Base-by-base conservation (phyloP, 2,113 vertebrate genomes). In the Xiphophorus couchianus region DNA sequence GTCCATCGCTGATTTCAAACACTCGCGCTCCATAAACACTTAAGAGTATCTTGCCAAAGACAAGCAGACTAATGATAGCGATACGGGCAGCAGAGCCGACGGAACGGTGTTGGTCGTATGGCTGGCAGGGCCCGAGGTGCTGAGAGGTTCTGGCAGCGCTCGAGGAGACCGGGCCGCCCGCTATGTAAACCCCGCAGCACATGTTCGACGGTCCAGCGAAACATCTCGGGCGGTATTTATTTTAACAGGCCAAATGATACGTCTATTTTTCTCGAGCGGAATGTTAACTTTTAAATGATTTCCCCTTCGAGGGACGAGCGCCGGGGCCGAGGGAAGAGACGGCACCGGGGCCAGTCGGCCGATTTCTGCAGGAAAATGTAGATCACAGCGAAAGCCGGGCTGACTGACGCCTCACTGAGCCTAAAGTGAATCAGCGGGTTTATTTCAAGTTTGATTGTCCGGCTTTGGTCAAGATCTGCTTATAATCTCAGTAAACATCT, bases 221-320 rank as follows among this genome's bases (percentile, higher is more conserved):
- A 91, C 89, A 93, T 91, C 90, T 89, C 76, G 8, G 84, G 83
- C 85, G 91, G 84, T 94, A 91, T 94, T 94, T 92, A 92, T 93
- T 93, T 93, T 75, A 94, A 92, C 88, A 88, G 85, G 87, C 85
- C 86, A 89, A 92, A 84, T 86, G 84, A 91, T 92, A 90, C 89
- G 86, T 84, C 75, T 75, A 81, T 86, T 89, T 84, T 88, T 91
- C 88, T 87, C 86, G 69, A 8, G 84, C 90, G 89, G 85, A 92
- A 90, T 84, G 87, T 77, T 88, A 74, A 91, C 35, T 37, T 11
- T 86, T 89, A 90, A 93, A 93, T 89, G 88, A 89, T 87, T 58
- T 93, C 78, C 44, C 82, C 74, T 68, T 39, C 69, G 84, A 80
- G 89, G 88, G 83, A 84, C 91, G 89, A 92, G 90, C 83, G 87